A percentile compares a stretch with the other conserved stretches of the same genome.
Evolutionary conservation across 2,113 vertebrate species (phyloP).

Genomic region (Dermatemys mawii): DNA sequence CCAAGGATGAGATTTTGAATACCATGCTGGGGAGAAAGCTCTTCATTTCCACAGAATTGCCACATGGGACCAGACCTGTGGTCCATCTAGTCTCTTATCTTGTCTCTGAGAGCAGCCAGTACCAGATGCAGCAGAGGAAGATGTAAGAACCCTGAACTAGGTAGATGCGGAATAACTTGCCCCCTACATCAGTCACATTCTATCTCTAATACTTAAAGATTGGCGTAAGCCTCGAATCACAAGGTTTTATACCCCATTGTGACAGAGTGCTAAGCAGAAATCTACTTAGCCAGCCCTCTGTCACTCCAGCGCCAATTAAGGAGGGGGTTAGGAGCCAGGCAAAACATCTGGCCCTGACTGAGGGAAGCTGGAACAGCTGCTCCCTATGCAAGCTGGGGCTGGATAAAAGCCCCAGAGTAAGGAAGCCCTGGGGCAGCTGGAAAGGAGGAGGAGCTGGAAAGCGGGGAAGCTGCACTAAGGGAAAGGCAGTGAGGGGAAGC

Average conservation of each 20-base stretch:
- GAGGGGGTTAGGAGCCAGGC: too few species aligned
- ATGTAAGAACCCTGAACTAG: fast-evolving
- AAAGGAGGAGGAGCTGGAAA: too few species aligned
- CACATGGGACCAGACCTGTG: background rate
- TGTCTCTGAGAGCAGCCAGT: background rate
- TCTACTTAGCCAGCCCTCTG: too few species aligned
- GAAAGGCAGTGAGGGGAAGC: too few species aligned
- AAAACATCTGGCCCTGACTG: too few species aligned
- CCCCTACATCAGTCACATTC: background rate
- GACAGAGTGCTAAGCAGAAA: too few species aligned
- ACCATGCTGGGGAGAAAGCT: background rate
- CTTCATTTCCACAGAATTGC: background rate
- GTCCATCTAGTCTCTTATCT: background rate
- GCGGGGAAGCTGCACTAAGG: too few species aligned
- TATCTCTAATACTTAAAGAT: background rate
- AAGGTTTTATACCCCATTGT: background rate
- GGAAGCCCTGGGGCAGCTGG: too few species aligned
- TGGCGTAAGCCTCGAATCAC: background rate
- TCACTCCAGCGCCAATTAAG: too few species aligned
- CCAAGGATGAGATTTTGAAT: background rate
- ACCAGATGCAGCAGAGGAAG: background rate
- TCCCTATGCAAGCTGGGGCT: too few species aligned
- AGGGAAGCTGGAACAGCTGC: too few species aligned
- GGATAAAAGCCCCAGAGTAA: too few species aligned
- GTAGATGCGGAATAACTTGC: fast-evolving